Conservation (phyloP, 2,888 invertebrate species). For the Tiphia femorata region DNA sequence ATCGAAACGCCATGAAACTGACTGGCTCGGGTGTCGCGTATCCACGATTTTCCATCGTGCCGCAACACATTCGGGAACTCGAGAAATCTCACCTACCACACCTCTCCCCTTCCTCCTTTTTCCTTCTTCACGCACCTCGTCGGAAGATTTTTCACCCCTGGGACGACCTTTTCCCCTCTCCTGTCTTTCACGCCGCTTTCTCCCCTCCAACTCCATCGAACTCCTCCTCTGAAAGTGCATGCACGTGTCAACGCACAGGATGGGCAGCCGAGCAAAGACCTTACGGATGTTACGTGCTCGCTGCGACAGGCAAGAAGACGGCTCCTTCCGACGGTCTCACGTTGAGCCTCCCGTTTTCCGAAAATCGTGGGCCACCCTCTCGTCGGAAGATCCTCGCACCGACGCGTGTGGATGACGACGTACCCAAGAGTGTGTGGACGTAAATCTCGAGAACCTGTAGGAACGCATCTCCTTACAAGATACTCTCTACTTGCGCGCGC, state of each 20-base stretch:
- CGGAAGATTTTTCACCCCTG: no score
- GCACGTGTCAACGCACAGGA: conserved; percentile 14
- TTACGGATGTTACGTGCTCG: conserved; percentile 30
- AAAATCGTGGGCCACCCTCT: no score
- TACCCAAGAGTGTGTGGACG: no score
- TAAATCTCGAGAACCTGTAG: no score
- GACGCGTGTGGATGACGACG: no score
- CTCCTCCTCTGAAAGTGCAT: neutral
- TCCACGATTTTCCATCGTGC: neutral
- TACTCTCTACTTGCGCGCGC: neutral
- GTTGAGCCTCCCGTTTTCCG: no score
- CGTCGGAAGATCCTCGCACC: no score
- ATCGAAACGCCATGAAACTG: no score
- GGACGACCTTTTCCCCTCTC: neutral
- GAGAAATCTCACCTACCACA: neutral
- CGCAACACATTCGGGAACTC: neutral
- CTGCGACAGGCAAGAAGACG: conserved; percentile 23
- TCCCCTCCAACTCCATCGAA: no score
- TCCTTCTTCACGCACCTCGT: neutral
- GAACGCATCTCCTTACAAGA: no score
- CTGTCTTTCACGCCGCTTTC: no score
- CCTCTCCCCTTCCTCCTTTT: neutral
- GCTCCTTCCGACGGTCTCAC: no score
- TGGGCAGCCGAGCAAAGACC: conserved; percentile 36
- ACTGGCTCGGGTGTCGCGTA: neutral